These are phyloP conservation scores for Octodonta nipae DNA, from an alignment of 2,888 invertebrate genomes.

Conservation along the genomic window DNA sequence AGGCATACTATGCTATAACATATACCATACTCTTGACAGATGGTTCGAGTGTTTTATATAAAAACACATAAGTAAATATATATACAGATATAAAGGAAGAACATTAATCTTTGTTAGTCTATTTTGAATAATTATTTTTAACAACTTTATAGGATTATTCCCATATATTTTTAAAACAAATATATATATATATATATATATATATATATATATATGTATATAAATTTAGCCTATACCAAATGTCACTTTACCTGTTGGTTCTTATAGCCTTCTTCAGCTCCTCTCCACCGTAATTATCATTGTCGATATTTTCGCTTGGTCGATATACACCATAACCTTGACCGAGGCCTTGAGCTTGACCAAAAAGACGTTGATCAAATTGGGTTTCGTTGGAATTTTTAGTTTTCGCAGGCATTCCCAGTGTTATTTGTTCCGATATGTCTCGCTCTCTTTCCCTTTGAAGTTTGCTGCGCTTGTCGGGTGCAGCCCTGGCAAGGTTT, in stretches of 20 bases:
- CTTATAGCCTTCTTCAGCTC: slow-evolving; percentile 82
- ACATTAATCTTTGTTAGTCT: too few species aligned
- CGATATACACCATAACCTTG: slow-evolving; percentile 86
- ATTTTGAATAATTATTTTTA: too few species aligned
- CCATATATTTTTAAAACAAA: too few species aligned
- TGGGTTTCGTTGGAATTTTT: slow-evolving; percentile 59
- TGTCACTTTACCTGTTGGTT: slow-evolving; percentile 64
- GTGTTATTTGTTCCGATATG: slow-evolving; percentile 95
- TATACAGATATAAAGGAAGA: too few species aligned
- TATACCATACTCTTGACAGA: too few species aligned
- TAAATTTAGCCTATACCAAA: too few species aligned
- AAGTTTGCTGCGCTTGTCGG: slow-evolving; percentile 81
- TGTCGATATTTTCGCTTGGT: slow-evolving; percentile 75
- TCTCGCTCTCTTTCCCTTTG: slow-evolving; percentile 88
- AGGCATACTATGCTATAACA: too few species aligned
- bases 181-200: too few species aligned
- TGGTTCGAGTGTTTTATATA: too few species aligned
- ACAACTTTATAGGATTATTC: too few species aligned
- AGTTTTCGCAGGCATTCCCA: slow-evolving; percentile 76
- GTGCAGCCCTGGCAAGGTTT: slow-evolving; percentile 84
- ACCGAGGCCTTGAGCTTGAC: slow-evolving; percentile 80
- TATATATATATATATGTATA: too few species aligned
- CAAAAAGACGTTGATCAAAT: slow-evolving; percentile 93
- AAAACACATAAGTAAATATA: too few species aligned
- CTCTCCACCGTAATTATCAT: slow-evolving; percentile 78